Percentiles rank a stretch among this genome's conserved stretches.
These are phyloP conservation scores for Lithophane semibrunnea DNA, from an alignment of 2,888 invertebrate genomes.

Conservation along the genomic window DNA sequence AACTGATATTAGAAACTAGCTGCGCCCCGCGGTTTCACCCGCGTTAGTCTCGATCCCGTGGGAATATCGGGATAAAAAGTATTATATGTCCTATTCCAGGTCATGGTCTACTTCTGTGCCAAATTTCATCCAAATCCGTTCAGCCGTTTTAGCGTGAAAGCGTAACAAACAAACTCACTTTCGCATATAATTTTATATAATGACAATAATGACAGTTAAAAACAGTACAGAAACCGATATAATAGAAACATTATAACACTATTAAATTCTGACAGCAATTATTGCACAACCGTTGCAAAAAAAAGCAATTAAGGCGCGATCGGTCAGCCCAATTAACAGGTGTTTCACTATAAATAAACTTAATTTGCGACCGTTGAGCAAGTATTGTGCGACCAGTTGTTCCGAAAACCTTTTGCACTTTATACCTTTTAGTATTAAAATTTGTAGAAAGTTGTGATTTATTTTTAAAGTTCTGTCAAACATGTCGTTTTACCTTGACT, in stretches of 20 bases:
- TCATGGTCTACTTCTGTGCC: no score
- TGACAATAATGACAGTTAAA: background rate
- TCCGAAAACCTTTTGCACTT: slow-evolving; percentile 54
- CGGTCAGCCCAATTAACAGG: slow-evolving; percentile 54
- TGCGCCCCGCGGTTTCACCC: no score
- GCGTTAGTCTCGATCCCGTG: no score
- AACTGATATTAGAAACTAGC: no score
- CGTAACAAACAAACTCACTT: no score
- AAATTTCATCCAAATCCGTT: no score
- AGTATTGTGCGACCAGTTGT: slow-evolving; percentile 43
- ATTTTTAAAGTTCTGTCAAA: background rate
- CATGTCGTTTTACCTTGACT: background rate
- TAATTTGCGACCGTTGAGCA: slow-evolving; percentile 52
- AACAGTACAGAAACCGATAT: slow-evolving; percentile 22
- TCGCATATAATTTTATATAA: no score
- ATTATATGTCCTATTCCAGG: no score
- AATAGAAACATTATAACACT: slow-evolving; percentile 45
- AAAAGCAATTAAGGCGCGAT: slow-evolving; percentile 46
- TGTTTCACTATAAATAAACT: slow-evolving; percentile 54
- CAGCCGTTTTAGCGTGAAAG: no score
- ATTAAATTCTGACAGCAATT: slow-evolving; percentile 47
- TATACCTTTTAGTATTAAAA: slow-evolving; percentile 32
- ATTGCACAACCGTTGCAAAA: slow-evolving; percentile 54
- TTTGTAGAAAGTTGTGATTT: slow-evolving; percentile 42
- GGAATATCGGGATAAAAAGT: no score